phyloP scores from a whole-genome alignment of 2,888 invertebrate genomes.

The Tortricodes alternella region DNA sequence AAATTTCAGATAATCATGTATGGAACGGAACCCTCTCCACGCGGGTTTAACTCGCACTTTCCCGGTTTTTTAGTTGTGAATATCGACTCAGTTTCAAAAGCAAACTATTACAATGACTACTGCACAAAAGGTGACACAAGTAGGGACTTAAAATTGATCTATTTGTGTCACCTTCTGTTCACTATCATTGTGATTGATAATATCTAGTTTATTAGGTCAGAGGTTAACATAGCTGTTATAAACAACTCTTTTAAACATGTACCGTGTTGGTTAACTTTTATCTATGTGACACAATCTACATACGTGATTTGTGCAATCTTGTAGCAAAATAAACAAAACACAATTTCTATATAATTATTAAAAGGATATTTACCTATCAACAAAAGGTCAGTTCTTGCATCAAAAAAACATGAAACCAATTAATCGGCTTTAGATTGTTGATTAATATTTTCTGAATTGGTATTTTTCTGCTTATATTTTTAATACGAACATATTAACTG shows the following conservation, averaged over 20 bases:
- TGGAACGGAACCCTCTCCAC: too few species aligned
- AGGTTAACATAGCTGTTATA: slow-evolving; percentile 12
- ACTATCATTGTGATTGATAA: background rate
- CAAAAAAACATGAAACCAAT: slow-evolving; percentile 9
- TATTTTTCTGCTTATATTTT: too few species aligned
- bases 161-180: background rate
- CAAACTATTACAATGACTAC: too few species aligned
- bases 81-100: too few species aligned
- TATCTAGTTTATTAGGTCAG: slow-evolving; percentile 12
- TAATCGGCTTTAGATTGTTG: background rate
- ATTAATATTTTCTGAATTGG: too few species aligned
- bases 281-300: slow-evolving; percentile 14
- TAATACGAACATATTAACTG: too few species aligned
- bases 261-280: background rate
- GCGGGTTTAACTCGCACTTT: too few species aligned
- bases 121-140: background rate
- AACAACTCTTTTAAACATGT: background rate
- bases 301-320: slow-evolving; percentile 17
- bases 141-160: background rate
- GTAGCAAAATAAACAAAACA: slow-evolving; percentile 17
- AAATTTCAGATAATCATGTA: too few species aligned
- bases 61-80: too few species aligned
- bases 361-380: slow-evolving; percentile 23
- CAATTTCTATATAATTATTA: background rate
- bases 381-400: slow-evolving; percentile 30